These are phyloP conservation scores for Myripristis jacobus DNA, from an alignment of 2,797 vertebrate genomes.

Conservation along the genomic window DNA sequence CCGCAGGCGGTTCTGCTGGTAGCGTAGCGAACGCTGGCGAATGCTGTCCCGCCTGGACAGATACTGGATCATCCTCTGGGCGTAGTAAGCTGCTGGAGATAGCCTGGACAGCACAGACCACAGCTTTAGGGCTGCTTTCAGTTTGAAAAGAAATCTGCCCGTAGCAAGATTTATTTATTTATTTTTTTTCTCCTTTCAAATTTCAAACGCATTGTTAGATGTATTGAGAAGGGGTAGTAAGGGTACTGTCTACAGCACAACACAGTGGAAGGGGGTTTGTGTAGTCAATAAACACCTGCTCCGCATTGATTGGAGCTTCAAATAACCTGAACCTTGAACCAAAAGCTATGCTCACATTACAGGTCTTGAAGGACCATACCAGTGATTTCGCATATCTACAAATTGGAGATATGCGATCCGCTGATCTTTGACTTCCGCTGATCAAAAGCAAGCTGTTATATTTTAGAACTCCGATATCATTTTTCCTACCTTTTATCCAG, in stretches of 20 bases:
- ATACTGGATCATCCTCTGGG: slow-evolving; percentile 99
- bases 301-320: not conserved
- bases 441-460: too few relatives aligned
- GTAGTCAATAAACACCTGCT: not conserved
- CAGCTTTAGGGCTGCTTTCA: not conserved
- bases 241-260: not conserved
- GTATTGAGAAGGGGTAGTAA: not conserved
- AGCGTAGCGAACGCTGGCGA: slow-evolving; percentile 96
- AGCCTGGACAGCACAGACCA: slow-evolving; percentile 81
- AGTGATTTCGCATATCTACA: too few relatives aligned
- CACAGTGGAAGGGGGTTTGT: not conserved
- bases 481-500: too few relatives aligned
- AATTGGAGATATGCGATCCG: too few relatives aligned
- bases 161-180: not conserved
- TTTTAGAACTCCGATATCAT: too few relatives aligned
- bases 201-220: not conserved
- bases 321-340: too few relatives aligned
- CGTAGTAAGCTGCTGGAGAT: slow-evolving; percentile 98
- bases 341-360: too few relatives aligned
- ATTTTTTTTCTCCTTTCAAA: too few relatives aligned
- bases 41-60: slow-evolving; percentile 98
- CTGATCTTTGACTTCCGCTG: too few relatives aligned
- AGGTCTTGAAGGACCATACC: too few relatives aligned
- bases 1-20: slow-evolving; percentile 95
- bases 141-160: not conserved